These are phyloP conservation scores for Octonoba sinensis DNA, from an alignment of 2,888 invertebrate genomes.

Conservation along the genomic window DNA sequence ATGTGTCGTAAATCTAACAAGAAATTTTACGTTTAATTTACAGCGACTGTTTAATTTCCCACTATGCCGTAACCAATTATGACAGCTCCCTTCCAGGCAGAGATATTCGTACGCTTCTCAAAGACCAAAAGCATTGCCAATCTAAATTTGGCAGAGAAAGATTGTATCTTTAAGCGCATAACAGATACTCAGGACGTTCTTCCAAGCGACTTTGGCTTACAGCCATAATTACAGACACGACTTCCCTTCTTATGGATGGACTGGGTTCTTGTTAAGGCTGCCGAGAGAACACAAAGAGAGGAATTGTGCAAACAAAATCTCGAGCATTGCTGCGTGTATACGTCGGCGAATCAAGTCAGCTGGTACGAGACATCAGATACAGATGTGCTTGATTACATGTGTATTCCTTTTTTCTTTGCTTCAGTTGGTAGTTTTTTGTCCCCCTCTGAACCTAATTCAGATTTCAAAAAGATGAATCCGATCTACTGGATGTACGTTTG, in stretches of 20 bases:
- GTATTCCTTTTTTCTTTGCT: too few relatives aligned
- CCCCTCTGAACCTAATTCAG: too few relatives aligned
- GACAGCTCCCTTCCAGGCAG: constrained; percentile 45
- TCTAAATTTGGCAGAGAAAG: constrained; percentile 64
- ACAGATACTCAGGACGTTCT: constrained; percentile 35
- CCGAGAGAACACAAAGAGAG: constrained; percentile 22
- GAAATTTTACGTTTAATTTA: too few relatives aligned
- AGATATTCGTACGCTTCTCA: background rate
- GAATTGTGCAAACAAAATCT: constrained; percentile 27
- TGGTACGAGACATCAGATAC: constrained; percentile 31
- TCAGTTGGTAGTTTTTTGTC: too few relatives aligned
- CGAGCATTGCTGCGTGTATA: too few relatives aligned
- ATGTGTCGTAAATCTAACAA: too few relatives aligned
- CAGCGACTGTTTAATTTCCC: background rate
- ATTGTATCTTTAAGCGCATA: constrained; percentile 60
- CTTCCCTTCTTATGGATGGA: constrained; percentile 23
- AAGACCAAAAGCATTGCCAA: constrained; percentile 20
- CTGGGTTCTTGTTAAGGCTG: constrained; percentile 43
- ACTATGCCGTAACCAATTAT: constrained; percentile 54
- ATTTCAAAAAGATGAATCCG: too few relatives aligned
- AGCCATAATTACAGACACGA: constrained; percentile 23
- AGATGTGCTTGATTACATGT: constrained; percentile 20
- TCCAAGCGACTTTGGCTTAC: constrained; percentile 26
- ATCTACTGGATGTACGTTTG: too few relatives aligned
- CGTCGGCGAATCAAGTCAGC: constrained; percentile 27